Evolutionary conservation across 2,888 invertebrate species (phyloP).

Genomic region (Tinea pellionella): DNA sequence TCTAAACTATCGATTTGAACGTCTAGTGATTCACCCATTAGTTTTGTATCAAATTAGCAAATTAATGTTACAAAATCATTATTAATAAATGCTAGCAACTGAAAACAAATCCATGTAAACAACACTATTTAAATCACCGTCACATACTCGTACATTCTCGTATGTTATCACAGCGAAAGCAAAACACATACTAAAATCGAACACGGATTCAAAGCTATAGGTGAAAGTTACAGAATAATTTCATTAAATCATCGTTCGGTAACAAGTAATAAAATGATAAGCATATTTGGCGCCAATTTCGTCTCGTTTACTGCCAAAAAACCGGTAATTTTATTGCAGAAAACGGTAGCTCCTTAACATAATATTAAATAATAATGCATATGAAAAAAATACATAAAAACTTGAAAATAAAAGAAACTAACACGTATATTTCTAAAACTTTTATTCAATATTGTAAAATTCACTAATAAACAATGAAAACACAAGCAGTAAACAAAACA

Average conservation of each 20-base stretch:
- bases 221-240: conserved; percentile 7
- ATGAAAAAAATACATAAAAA: too few relatives aligned
- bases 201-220: background rate
- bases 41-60: background rate
- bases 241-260: conserved; percentile 6
- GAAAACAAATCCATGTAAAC: too few relatives aligned
- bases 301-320: background rate
- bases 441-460: too few relatives aligned
- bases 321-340: background rate
- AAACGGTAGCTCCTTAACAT: background rate
- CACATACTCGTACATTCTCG: too few relatives aligned
- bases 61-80: background rate
- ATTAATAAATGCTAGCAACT: too few relatives aligned
- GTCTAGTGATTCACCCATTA: background rate
- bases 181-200: background rate
- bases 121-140: background rate
- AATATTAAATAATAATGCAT: background rate
- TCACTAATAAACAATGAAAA: too few relatives aligned
- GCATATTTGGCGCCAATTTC: background rate
- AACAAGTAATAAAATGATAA: background rate
- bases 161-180: background rate
- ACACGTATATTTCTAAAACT: too few relatives aligned
- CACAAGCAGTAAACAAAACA: too few relatives aligned
- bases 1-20: conserved; percentile 3
- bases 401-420: too few relatives aligned